These are phyloP conservation scores for Sympetrum striolatum DNA, from an alignment of 2,888 invertebrate species.

Conservation along the genomic window DNA sequence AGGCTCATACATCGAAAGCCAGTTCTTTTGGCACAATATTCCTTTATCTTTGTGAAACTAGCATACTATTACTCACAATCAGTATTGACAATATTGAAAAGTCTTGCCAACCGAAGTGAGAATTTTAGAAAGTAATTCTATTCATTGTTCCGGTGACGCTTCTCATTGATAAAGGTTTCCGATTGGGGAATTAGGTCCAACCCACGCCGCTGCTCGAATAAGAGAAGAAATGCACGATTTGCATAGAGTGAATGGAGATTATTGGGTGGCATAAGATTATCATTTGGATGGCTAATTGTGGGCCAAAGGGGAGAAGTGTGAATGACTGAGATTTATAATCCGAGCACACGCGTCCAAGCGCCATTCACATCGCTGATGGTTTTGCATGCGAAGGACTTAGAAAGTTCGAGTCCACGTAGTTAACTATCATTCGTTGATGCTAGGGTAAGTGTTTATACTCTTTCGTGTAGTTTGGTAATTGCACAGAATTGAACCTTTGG, in stretches of 20 bases:
- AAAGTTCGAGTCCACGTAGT: not conserved
- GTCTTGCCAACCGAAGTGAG: too few species aligned
- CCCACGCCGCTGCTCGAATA: not conserved
- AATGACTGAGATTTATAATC: not conserved
- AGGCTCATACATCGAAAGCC: too few species aligned
- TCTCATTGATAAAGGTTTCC: too few species aligned
- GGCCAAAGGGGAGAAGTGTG: not conserved
- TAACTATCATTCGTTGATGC: not conserved
- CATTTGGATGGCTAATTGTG: slow-evolving; percentile 21
- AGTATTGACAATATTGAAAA: too few species aligned
- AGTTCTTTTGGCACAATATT: too few species aligned
- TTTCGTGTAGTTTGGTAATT: not conserved
- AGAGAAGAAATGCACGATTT: not conserved
- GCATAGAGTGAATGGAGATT: not conserved
- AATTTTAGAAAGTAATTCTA: not conserved
- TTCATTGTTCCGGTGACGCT: not conserved
- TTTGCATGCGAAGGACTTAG: not conserved
- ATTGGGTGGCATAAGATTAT: not conserved
- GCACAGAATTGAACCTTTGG: not conserved
- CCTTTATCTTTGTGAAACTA: too few species aligned
- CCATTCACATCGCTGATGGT: too few species aligned
- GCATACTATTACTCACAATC: too few species aligned
- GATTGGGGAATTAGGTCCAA: not conserved
- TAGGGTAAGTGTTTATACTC: not conserved
- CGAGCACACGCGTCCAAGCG: not conserved